Base-by-base conservation (phyloP, 2,797 vertebrate species). In the Ctenopoma kingsleyae region DNA sequence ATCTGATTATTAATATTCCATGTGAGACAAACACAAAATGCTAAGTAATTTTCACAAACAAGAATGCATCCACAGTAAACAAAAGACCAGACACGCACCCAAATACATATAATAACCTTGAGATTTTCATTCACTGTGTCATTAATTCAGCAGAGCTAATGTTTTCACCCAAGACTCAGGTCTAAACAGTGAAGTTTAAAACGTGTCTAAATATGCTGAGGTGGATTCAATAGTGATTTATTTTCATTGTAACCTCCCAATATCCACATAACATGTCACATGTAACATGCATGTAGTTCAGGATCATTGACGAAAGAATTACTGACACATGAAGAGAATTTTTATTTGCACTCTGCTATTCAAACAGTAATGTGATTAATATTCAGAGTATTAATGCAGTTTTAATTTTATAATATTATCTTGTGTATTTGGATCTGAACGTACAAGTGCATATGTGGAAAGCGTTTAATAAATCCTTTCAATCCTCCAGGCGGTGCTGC, bases 1-100 rank as follows among this genome's bases (percentile, higher is more conserved):
- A 78, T 85, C 48, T 49, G 38, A 69, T 76, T 61, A 78, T 82
- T 85, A 82, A 86, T 74, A 61, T 25, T 55, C 51, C 52, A 59
- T 69, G 51, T 77, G 48, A 67, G 47, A 60, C 41, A 65, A 62
- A 58, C 41, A 64, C 67, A 71, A 76, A 84, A 65, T 55, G 51
- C 17, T 60, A 19, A 17, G 47, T 35, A n/a, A 73, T 46, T 49
- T 53, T 67, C 47, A 65, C 76, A 58, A 27, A 71, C 54, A 64
- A 50, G 49, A 47, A 55, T 67, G 69, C 44, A 70, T 62, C 53
- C 61, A 70, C 1, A 35, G 51, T 22, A 25, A 65, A 67, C 62
- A 56, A 57, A 61, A 58, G 32, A 8, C 35, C 30, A 22, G 22
- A 60, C 50, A 38, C 49, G 55, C 53, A 69, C 35, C 58, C 32